Percentiles rank a stretch among this genome's conserved stretches.
Evolutionary conservation across 1,140 invertebrate genomes (phyloP).

Genomic region (Anastrepha obliqua): DNA sequence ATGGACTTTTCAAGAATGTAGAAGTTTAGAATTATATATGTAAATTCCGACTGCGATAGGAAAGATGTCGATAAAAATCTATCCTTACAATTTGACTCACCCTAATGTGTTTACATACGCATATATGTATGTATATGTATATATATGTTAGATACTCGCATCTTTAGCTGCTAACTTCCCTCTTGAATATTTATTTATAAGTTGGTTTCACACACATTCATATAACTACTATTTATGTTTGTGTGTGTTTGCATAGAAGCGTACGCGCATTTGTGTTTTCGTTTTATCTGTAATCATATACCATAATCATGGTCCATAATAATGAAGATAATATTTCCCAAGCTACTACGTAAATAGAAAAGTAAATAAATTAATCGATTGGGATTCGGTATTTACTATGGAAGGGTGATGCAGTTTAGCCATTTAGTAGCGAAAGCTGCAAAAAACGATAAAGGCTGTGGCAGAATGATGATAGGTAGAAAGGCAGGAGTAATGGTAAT

Average conservation of each 20-base stretch:
- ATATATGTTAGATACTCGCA: too few relatives aligned
- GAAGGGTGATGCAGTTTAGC: not conserved
- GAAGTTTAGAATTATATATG: too few relatives aligned
- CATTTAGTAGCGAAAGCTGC: not conserved
- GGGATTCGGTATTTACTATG: slow-evolving; percentile 49
- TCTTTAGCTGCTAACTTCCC: too few relatives aligned
- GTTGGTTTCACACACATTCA: too few relatives aligned
- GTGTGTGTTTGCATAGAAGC: not conserved
- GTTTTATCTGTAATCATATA: slow-evolving; percentile 23
- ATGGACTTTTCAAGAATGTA: too few relatives aligned
- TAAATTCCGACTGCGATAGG: too few relatives aligned
- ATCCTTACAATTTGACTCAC: too few relatives aligned
- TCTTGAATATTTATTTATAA: too few relatives aligned
- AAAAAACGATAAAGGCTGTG: not conserved
- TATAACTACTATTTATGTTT: not conserved
- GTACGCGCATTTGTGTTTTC: not conserved
- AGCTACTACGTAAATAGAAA: slow-evolving; percentile 26
- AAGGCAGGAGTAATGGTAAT: not conserved
- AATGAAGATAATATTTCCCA: slow-evolving; percentile 50
- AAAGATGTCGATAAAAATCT: too few relatives aligned
- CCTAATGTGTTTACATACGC: too few relatives aligned
- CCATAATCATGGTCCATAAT: slow-evolving; percentile 39
- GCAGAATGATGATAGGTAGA: not conserved
- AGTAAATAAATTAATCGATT: slow-evolving; percentile 57
- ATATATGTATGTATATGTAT: too few relatives aligned